Evolutionary conservation across 1,140 invertebrate species (phyloP).

Genomic region (Drosophila chauvacae): DNA sequence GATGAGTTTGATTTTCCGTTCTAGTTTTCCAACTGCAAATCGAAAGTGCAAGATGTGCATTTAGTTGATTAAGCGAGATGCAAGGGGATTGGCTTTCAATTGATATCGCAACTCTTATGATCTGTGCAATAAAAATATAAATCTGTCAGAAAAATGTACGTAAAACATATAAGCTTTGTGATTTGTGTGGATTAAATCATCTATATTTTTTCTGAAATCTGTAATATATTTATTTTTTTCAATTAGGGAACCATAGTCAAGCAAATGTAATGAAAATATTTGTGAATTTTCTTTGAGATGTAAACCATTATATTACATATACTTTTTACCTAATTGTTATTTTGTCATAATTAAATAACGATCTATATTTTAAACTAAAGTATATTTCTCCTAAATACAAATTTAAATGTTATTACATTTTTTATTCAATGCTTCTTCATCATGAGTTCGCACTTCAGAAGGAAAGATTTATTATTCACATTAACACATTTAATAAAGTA

Average conservation of each 20-base stretch:
- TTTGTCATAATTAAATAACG: no score
- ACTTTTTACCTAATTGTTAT: background rate
- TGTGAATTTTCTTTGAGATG: background rate
- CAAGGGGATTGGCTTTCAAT: background rate
- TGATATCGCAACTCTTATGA: background rate
- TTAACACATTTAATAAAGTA: constrained; percentile 16
- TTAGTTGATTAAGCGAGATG: constrained; percentile 27
- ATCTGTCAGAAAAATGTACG: background rate
- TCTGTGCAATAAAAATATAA: background rate
- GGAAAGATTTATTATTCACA: background rate
- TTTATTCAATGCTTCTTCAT: no score
- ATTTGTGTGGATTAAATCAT: background rate
- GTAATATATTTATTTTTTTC: background rate
- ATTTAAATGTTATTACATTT: no score
- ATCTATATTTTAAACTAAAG: no score
- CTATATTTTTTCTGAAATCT: no score
- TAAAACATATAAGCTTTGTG: background rate
- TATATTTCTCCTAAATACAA: no score
- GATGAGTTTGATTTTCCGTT: constrained; percentile 28
- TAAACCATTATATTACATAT: background rate
- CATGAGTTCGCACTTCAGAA: no score
- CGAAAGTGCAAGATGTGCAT: constrained; percentile 21
- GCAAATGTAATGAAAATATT: background rate
- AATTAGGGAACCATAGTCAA: no score
- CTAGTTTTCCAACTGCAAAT: constrained; percentile 10